These are phyloP conservation scores for Clavelina lepadiformis DNA, from an alignment of 23 tunicate species.

Conservation along the genomic window DNA sequence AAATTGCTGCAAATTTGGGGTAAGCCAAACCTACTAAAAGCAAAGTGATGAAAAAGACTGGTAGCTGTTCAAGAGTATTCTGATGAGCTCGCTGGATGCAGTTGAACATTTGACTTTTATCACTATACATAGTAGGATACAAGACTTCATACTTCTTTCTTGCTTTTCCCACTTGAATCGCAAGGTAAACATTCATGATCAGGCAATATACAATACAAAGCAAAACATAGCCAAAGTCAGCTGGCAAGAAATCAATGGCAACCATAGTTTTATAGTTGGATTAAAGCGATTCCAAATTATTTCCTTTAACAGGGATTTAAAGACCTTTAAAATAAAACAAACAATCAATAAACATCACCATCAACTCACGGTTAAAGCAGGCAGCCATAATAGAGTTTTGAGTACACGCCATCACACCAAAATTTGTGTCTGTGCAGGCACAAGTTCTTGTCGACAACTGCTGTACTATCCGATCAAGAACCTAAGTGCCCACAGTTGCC, in stretches of 20 bases:
- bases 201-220: slow-evolving; percentile 56
- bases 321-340: too few species aligned
- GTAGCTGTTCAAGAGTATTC: slow-evolving; percentile 84
- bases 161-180: slow-evolving; percentile 73
- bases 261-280: too few species aligned
- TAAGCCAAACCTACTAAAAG: slow-evolving; percentile 45
- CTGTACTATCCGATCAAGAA: too few species aligned
- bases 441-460: too few species aligned
- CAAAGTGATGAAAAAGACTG: slow-evolving; percentile 35
- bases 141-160: slow-evolving; percentile 69
- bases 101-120: slow-evolving; percentile 57
- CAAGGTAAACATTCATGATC: slow-evolving; percentile 63
- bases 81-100: slow-evolving; percentile 96
- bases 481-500: too few species aligned
- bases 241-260: slow-evolving; percentile 50
- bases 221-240: slow-evolving; percentile 70
- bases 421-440: too few species aligned
- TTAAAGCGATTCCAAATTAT: too few species aligned
- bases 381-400: too few species aligned
- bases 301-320: too few species aligned
- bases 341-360: too few species aligned
- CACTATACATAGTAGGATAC: slow-evolving; percentile 92
- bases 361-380: too few species aligned
- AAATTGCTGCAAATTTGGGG: slow-evolving; percentile 65
- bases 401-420: too few species aligned